These are phyloP conservation scores for Panopea generosa DNA, from an alignment of 2,888 invertebrate species.

Conservation along the genomic window DNA sequence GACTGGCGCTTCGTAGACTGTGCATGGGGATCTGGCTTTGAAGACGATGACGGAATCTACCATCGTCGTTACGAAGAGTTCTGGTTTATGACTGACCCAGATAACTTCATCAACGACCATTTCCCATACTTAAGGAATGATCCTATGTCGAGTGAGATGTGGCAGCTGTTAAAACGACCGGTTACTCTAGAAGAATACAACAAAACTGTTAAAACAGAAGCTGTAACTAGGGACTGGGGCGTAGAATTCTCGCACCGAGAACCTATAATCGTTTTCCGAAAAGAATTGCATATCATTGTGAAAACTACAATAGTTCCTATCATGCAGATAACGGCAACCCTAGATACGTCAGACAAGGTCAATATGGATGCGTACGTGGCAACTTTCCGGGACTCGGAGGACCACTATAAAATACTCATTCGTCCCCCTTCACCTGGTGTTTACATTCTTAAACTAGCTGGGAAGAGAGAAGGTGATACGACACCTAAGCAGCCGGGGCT, in stretches of 20 bases:
- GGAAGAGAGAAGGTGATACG: slow-evolving; percentile 59
- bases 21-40: slow-evolving; percentile 65
- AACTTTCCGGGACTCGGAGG: slow-evolving; percentile 58
- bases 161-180: slow-evolving; percentile 61
- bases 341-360: slow-evolving; percentile 62
- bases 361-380: slow-evolving; percentile 65
- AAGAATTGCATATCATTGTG: slow-evolving; percentile 61
- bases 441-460: slow-evolving; percentile 60
- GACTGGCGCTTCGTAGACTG: slow-evolving; percentile 69
- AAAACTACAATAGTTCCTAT: slow-evolving; percentile 63
- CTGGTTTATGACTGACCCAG: slow-evolving; percentile 69
- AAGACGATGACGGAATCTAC: slow-evolving; percentile 53
- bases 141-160: slow-evolving; percentile 59
- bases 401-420: slow-evolving; percentile 58
- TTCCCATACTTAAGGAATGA: slow-evolving; percentile 63
- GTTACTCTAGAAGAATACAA: slow-evolving; percentile 61
- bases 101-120: slow-evolving; percentile 65
- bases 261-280: slow-evolving; percentile 64
- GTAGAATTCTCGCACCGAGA: slow-evolving; percentile 63
- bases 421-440: slow-evolving; percentile 62
- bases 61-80: slow-evolving; percentile 57
- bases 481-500: slow-evolving; percentile 49
- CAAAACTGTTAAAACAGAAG: slow-evolving; percentile 55
- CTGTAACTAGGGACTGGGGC: slow-evolving; percentile 63
- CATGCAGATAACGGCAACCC: slow-evolving; percentile 60